Evolutionary conservation across 2,113 vertebrate species (phyloP).

Genomic region (Xenopus borealis): DNA sequence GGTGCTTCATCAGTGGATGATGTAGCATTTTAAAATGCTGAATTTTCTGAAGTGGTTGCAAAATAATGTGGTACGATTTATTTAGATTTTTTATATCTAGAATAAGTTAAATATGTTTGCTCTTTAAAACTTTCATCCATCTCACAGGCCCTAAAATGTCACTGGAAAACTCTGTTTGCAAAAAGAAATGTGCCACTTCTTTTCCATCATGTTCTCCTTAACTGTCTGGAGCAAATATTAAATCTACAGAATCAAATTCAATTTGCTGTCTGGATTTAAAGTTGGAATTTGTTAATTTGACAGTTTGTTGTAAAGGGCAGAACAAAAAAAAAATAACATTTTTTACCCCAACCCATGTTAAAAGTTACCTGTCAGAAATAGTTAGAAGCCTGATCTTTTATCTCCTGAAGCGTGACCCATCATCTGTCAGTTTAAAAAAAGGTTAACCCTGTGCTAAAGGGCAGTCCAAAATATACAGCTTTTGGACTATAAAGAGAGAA

Average conservation of each 20-base stretch:
- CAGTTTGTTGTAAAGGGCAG: constrained; percentile 63
- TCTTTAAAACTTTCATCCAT: no score
- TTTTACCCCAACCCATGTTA: constrained; percentile 63
- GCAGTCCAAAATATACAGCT: constrained; percentile 62
- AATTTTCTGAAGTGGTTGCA: no score
- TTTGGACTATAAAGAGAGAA: constrained; percentile 33
- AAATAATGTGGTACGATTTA: no score
- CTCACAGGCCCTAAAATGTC: no score
- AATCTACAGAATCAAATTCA: constrained; percentile 65
- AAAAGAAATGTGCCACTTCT: no score
- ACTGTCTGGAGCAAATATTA: constrained; percentile 2
- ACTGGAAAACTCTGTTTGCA: no score
- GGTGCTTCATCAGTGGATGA: no score
- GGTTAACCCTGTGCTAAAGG: constrained; percentile 66
- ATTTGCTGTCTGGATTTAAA: constrained; percentile 62
- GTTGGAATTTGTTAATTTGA: constrained; percentile 65
- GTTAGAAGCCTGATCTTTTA: constrained; percentile 74
- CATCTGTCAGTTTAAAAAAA: constrained; percentile 84
- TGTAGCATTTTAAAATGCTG: no score
- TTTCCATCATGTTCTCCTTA: no score
- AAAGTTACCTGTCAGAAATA: constrained; percentile 83
- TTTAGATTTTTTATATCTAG: no score
- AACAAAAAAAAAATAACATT: constrained; percentile 52
- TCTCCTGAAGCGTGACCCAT: constrained; percentile 72
- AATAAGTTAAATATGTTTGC: no score